Conservation (phyloP, 2,888 invertebrate genomes). For the Pandemis heparana region DNA sequence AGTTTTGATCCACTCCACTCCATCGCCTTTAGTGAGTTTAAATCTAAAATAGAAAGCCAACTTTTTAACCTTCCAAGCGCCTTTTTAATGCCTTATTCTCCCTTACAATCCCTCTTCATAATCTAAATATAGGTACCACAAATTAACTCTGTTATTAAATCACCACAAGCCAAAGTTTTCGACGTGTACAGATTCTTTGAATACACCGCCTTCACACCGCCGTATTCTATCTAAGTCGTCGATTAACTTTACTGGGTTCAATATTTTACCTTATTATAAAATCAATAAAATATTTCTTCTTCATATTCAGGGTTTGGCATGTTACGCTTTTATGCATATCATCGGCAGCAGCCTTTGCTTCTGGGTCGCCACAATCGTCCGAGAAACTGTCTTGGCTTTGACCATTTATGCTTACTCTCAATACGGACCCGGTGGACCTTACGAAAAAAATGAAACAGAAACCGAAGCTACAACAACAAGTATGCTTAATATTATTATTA, state of each 20-base stretch:
- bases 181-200: not conserved
- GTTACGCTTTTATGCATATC: constrained; percentile 92
- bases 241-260: not conserved
- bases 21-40: too few relatives aligned
- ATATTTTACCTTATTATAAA: too few relatives aligned
- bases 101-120: not conserved
- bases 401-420: constrained; percentile 75
- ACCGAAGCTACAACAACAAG: not conserved
- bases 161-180: not conserved
- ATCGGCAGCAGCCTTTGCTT: constrained; percentile 92
- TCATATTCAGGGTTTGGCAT: constrained; percentile 83
- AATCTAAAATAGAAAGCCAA: too few relatives aligned
- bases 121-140: not conserved
- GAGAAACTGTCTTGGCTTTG: constrained; percentile 89
- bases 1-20: too few relatives aligned
- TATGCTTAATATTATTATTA: constrained; percentile 3
- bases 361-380: constrained; percentile 91
- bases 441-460: constrained; percentile 42
- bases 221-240: too few relatives aligned
- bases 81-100: not conserved
- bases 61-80: not conserved
- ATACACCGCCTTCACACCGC: too few relatives aligned
- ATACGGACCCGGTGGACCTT: constrained; percentile 55
- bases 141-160: not conserved
- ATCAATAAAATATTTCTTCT: constrained; percentile 18